phyloP scores from a whole-genome alignment of 2,797 vertebrate genomes.

The Adrianichthys oophorus region DNA sequence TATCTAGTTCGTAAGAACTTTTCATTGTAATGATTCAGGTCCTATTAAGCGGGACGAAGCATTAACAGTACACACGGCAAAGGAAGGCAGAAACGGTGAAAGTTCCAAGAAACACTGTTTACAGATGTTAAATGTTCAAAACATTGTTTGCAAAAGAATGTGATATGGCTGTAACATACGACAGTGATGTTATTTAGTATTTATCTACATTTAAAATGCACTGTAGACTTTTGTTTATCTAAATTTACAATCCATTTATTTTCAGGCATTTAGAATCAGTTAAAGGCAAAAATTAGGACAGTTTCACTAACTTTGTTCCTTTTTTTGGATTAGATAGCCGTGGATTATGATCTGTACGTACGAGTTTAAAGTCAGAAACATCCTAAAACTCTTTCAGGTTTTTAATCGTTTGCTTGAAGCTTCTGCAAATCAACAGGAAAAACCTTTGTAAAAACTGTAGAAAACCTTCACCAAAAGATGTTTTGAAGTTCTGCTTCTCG shows the following conservation, averaged over 20 bases:
- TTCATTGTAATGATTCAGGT: slow-evolving; percentile 18
- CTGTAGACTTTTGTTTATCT: neutral
- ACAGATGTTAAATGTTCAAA: neutral
- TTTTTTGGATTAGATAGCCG: too few species aligned
- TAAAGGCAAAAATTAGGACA: too few species aligned
- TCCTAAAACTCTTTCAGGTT: neutral
- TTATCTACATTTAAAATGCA: neutral
- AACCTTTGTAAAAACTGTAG: neutral
- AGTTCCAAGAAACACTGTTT: neutral
- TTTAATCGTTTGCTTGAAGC: too few species aligned
- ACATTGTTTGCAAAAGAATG: neutral
- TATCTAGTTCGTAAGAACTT: slow-evolving; percentile 28
- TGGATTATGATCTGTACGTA: too few species aligned
- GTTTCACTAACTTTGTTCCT: too few species aligned
- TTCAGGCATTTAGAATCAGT: too few species aligned
- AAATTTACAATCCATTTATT: neutral
- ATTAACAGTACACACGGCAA: neutral
- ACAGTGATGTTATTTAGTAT: neutral
- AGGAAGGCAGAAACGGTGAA: neutral
- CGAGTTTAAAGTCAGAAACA: neutral
- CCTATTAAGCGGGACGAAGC: slow-evolving; percentile 37
- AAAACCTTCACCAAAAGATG: neutral
- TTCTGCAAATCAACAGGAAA: too few species aligned
- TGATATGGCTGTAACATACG: neutral
- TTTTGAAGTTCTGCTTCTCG: slow-evolving; percentile 5